Percentiles rank a stretch among this genome's conserved stretches.
Evolutionary conservation across 1,140 invertebrate genomes (phyloP).

Genomic region (Batillaria attramentaria): DNA sequence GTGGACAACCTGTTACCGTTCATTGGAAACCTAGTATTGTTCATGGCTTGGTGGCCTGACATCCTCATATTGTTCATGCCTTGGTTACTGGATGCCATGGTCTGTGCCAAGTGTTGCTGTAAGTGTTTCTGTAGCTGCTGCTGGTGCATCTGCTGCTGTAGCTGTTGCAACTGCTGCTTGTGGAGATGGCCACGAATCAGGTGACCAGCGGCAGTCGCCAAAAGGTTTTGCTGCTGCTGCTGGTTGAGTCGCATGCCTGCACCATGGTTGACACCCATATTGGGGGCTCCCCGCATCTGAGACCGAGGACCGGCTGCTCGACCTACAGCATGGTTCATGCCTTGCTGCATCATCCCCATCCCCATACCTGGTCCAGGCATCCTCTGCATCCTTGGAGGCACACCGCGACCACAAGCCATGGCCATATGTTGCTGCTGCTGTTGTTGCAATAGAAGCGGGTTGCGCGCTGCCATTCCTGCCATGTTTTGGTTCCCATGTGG

Average conservation of each 20-base stretch:
- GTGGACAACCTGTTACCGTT: background rate
- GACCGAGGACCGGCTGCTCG: background rate
- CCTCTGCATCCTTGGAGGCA: background rate
- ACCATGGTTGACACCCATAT: background rate
- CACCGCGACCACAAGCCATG: background rate
- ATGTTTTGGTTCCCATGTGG: background rate
- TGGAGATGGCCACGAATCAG: background rate
- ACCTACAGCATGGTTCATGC: background rate
- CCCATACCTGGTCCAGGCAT: background rate
- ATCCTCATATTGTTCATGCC: background rate
- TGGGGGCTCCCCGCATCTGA: background rate
- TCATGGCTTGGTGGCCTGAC: background rate
- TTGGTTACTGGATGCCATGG: background rate
- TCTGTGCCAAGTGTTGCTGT: background rate
- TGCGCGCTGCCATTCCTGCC: background rate
- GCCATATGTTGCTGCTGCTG: background rate
- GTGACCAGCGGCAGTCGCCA: background rate
- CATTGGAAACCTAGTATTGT: background rate
- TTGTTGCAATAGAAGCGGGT: background rate
- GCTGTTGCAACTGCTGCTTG: constrained; percentile 2
- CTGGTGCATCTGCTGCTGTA: constrained; percentile 2
- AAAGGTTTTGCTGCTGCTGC: background rate
- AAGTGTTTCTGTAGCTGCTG: background rate
- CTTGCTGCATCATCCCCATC: background rate
- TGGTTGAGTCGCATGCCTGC: background rate